Conservation (phyloP, 1,140 invertebrate species). For the Proctacanthus coquilletti region DNA sequence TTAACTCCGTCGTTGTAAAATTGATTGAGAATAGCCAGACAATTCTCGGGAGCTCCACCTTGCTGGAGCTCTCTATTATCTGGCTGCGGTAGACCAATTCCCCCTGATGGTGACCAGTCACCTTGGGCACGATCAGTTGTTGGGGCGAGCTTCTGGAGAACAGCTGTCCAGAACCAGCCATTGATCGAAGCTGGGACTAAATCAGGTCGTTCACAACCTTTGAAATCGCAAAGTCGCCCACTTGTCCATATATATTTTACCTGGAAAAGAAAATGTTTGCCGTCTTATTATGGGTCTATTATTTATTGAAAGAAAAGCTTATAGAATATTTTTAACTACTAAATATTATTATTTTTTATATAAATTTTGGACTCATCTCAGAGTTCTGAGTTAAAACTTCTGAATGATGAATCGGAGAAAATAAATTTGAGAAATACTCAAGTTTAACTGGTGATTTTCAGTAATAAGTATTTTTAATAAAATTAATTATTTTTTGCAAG, state of each 20-base stretch:
- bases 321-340: too few relatives aligned
- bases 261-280: too few relatives aligned
- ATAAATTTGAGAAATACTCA: too few relatives aligned
- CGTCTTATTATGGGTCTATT: too few relatives aligned
- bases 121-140: conserved; percentile 57
- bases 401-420: too few relatives aligned
- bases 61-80: conserved; percentile 65
- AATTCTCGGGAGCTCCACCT: conserved; percentile 63
- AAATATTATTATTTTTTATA: too few relatives aligned
- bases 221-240: conserved; percentile 68
- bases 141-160: conserved; percentile 60
- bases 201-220: conserved; percentile 63
- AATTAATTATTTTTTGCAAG: too few relatives aligned
- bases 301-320: too few relatives aligned
- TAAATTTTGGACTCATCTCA: too few relatives aligned
- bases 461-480: too few relatives aligned
- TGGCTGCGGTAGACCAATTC: conserved; percentile 62
- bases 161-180: conserved; percentile 79
- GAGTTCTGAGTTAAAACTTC: too few relatives aligned
- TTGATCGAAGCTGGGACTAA: conserved; percentile 59
- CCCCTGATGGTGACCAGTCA: conserved; percentile 68
- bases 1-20: conserved; percentile 76
- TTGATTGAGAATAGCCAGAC: conserved; percentile 61
- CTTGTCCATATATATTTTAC: conserved; percentile 77
- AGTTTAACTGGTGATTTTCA: too few relatives aligned